Percentiles rank a stretch among this genome's conserved stretches.
Conservation (phyloP, 2,797 vertebrate genomes). For the Columba guinea region DNA sequence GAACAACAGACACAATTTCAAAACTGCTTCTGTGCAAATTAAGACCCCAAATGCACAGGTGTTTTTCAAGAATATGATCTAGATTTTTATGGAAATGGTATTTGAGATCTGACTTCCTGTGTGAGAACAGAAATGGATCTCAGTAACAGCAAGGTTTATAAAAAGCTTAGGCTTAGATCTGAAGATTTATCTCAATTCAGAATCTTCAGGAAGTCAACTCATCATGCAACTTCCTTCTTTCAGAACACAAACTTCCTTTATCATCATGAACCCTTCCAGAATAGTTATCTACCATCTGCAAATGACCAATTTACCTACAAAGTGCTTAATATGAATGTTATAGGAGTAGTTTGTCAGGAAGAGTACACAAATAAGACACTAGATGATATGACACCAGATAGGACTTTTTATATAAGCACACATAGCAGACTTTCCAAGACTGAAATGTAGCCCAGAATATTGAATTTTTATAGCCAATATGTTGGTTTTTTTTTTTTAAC, state of each 20-base stretch:
- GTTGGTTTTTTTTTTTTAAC: neutral
- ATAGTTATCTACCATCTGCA: neutral
- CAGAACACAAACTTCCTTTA: neutral
- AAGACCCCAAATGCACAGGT: neutral
- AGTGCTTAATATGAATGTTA: neutral
- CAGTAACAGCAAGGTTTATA: neutral
- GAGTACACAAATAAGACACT: neutral
- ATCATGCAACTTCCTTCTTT: neutral
- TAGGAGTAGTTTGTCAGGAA: neutral
- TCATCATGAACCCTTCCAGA: neutral
- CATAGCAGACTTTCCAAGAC: neutral
- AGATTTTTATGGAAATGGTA: neutral
- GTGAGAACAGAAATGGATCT: neutral
- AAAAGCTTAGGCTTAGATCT: neutral
- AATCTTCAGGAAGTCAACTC: neutral
- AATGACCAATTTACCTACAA: neutral
- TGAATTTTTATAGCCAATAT: neutral
- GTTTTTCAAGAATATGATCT: neutral
- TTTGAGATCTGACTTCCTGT: neutral
- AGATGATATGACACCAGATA: neutral
- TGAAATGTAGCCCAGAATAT: neutral
- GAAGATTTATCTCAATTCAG: neutral
- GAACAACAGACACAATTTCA: neutral
- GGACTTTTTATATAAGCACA: neutral
- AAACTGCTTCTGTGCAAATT: neutral